Evolutionary conservation across 2,797 vertebrate species (phyloP).

Genomic region (Vipera latastei): DNA sequence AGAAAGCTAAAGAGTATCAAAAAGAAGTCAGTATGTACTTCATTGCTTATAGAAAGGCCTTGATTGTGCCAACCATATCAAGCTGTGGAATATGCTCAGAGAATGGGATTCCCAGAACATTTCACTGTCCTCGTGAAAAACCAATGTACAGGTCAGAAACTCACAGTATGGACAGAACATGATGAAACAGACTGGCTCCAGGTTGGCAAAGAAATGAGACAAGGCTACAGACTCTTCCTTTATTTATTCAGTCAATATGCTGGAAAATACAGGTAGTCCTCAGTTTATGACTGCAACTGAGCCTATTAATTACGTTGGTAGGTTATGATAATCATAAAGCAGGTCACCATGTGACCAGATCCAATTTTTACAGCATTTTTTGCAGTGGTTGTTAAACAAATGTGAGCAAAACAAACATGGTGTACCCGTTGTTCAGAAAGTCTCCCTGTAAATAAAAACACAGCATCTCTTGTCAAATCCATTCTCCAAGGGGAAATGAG

Average conservation of each 20-base stretch:
- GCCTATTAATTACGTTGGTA: background rate
- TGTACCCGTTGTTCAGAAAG: background rate
- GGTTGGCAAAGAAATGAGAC: background rate
- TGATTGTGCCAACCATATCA: background rate
- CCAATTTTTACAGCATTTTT: background rate
- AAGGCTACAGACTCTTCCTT: background rate
- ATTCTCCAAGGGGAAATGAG: background rate
- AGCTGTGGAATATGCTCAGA: background rate
- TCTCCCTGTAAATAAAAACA: background rate
- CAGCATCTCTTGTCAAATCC: background rate
- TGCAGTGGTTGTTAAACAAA: background rate
- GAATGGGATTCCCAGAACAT: background rate
- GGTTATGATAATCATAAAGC: background rate
- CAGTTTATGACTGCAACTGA: background rate
- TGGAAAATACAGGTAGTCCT: background rate
- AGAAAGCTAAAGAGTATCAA: background rate
- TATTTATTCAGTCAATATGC: background rate
- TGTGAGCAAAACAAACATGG: background rate
- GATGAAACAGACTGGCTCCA: background rate
- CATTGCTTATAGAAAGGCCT: background rate
- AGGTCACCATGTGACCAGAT: background rate
- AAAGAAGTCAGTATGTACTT: background rate
- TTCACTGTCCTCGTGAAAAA: background rate
- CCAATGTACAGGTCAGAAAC: background rate
- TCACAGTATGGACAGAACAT: background rate